Evolutionary conservation across 2,888 invertebrate species (phyloP).

Genomic region (Ethmia dodecea): DNA sequence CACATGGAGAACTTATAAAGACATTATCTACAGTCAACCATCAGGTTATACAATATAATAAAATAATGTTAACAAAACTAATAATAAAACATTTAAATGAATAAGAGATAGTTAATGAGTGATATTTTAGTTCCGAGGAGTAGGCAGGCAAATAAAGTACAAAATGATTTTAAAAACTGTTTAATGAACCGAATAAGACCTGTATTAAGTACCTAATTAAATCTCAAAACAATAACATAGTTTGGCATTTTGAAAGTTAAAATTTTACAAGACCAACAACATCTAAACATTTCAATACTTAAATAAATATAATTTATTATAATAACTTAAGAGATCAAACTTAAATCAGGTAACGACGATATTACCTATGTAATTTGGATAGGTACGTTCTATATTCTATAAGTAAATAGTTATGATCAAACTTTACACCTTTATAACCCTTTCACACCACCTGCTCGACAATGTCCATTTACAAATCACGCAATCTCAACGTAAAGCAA

Average conservation of each 20-base stretch:
- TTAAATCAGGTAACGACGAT: slow-evolving; percentile 68
- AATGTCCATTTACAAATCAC: not conserved
- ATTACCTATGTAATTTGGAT: slow-evolving; percentile 17
- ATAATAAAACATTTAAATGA: not conserved
- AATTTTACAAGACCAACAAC: slow-evolving; percentile 43
- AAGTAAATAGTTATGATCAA: not conserved
- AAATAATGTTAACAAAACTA: not conserved
- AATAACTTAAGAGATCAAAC: slow-evolving; percentile 72
- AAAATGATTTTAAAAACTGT: slow-evolving; percentile 20
- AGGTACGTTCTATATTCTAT: not conserved
- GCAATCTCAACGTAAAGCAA: not conserved
- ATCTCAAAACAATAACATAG: slow-evolving; percentile 64
- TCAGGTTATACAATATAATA: not conserved
- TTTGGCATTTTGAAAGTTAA: slow-evolving; percentile 53
- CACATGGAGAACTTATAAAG: too few species aligned
- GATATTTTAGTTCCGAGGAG: too few species aligned
- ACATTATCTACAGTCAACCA: not conserved
- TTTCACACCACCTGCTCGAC: too few species aligned
- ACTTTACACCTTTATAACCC: not conserved
- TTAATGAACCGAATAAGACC: slow-evolving; percentile 38
- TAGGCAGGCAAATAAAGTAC: too few species aligned
- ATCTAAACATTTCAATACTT: slow-evolving; percentile 37
- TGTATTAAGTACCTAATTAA: slow-evolving; percentile 54
- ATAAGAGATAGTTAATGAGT: not conserved
- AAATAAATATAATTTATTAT: slow-evolving; percentile 48